These are phyloP conservation scores for Glaucidium brasilianum DNA, from an alignment of 2,113 vertebrate genomes.

Conservation along the genomic window DNA sequence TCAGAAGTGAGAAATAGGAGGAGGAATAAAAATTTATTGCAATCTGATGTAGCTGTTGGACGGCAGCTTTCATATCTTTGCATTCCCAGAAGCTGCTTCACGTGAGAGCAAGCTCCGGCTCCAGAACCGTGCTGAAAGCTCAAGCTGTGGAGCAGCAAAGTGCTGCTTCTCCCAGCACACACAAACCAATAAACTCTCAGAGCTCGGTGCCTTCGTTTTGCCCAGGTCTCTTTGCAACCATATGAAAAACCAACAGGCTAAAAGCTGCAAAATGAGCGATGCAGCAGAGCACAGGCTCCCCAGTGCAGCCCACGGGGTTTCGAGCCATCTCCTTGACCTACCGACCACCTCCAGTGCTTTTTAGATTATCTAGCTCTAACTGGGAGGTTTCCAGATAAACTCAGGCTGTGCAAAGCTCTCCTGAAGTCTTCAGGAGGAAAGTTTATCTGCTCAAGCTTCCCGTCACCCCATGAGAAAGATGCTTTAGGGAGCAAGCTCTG, in stretches of 20 bases:
- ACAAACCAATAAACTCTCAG: fast-evolving
- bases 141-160: background rate
- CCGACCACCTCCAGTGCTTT: background rate
- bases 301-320: fast-evolving
- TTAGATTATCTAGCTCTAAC: background rate
- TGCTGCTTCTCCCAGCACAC: background rate
- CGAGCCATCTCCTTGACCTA: background rate
- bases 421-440: background rate
- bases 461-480: fast-evolving
- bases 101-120: background rate
- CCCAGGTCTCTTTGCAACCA: background rate
- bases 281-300: background rate
- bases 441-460: background rate
- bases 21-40: slow-evolving; percentile 8
- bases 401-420: background rate
- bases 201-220: background rate
- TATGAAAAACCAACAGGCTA: fast-evolving
- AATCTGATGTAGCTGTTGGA: background rate
- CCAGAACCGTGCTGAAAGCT: background rate
- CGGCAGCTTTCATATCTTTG: background rate
- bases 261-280: background rate
- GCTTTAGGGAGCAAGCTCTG: background rate
- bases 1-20: slow-evolving; percentile 25
- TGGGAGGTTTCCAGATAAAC: background rate
- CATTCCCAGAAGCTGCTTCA: background rate